Evolutionary conservation across 2,797 vertebrate species (phyloP).

Genomic region (Clamator glandarius): DNA sequence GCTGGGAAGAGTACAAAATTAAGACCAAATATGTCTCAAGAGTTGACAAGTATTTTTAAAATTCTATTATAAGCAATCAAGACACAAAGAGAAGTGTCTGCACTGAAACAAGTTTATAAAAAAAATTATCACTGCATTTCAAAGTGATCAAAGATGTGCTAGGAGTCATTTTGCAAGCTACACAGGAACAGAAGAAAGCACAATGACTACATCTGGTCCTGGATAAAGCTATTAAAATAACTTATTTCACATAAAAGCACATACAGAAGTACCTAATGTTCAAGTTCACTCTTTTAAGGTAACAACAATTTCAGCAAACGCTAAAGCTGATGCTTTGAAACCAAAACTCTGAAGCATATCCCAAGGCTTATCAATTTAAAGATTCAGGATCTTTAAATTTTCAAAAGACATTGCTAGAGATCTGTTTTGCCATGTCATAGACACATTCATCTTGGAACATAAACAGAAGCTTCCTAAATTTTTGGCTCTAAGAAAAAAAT

Average conservation of each 20-base stretch:
- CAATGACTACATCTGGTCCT: neutral
- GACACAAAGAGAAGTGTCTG: neutral
- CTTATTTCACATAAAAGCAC: neutral
- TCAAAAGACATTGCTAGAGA: neutral
- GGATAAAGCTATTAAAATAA: neutral
- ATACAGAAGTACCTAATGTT: neutral
- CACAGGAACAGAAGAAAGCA: neutral
- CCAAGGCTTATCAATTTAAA: neutral
- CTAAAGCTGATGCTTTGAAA: neutral
- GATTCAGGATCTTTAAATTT: neutral
- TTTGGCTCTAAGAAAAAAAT: neutral
- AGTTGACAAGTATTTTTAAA: constrained; percentile 20
- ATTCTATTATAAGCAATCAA: neutral
- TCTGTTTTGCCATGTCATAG: neutral
- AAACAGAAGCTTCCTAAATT: neutral
- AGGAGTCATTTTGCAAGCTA: neutral
- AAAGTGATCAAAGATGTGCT: neutral
- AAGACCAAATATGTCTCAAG: neutral
- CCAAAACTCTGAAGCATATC: neutral
- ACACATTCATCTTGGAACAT: neutral
- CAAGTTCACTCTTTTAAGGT: neutral
- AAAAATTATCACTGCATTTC: neutral
- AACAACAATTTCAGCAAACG: neutral
- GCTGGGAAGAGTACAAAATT: neutral
- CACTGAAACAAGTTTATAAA: neutral